Percentiles rank a stretch among this genome's conserved stretches.
Evolutionary conservation across 2,888 invertebrate genomes (phyloP).

Genomic region (Nineta flava): DNA sequence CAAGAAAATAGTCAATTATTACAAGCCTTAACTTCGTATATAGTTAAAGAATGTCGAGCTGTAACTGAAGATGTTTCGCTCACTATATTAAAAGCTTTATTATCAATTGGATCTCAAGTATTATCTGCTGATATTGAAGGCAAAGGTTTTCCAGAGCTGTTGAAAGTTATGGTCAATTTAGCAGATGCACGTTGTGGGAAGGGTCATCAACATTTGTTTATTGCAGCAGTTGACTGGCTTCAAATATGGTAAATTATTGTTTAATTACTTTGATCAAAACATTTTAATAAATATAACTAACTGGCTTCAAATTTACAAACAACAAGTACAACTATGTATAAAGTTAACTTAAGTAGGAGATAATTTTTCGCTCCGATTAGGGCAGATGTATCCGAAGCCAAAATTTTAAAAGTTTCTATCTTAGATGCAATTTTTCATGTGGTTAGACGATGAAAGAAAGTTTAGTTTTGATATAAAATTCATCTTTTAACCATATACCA

Average conservation of each 20-base stretch:
- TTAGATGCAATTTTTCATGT: too few species aligned
- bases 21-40: conserved; percentile 52
- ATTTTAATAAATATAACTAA: background rate
- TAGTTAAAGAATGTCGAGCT: conserved; percentile 48
- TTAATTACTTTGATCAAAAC: background rate
- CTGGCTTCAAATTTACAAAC: too few species aligned
- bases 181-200: conserved; percentile 72
- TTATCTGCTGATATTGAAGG: conserved; percentile 46
- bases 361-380: too few species aligned
- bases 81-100: conserved; percentile 52
- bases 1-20: conserved; percentile 55
- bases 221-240: conserved; percentile 68
- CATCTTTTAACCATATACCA: too few species aligned
- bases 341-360: too few species aligned
- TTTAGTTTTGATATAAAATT: too few species aligned
- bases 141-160: conserved; percentile 60
- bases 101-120: conserved; percentile 54
- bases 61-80: conserved; percentile 43
- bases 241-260: conserved; percentile 40
- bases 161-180: conserved; percentile 63
- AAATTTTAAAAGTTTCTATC: too few species aligned
- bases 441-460: too few species aligned
- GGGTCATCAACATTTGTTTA: conserved; percentile 67
- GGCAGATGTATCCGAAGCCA: too few species aligned
- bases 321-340: too few species aligned